These are phyloP conservation scores for Seira musarum DNA, from an alignment of 2,888 invertebrate genomes.

Conservation along the genomic window DNA sequence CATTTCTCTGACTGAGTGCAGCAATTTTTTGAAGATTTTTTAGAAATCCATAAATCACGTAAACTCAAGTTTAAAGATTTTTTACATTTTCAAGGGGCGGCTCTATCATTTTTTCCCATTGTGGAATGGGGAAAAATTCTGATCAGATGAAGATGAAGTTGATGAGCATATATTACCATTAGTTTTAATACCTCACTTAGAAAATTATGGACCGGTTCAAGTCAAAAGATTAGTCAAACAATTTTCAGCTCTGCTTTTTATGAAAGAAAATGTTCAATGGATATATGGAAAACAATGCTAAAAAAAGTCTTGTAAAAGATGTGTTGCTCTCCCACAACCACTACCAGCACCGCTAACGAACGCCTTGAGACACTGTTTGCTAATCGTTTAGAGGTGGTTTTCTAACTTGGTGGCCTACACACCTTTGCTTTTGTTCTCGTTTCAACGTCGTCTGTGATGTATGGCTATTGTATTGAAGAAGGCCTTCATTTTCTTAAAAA, in stretches of 20 bases:
- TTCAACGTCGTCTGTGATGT: slow-evolving; percentile 39
- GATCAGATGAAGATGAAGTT: slow-evolving; percentile 30
- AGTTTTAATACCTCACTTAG: slow-evolving; percentile 33
- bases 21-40: background rate
- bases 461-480: slow-evolving; percentile 9
- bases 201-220: slow-evolving; percentile 51
- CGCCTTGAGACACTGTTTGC: slow-evolving; percentile 16
- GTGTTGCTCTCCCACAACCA: background rate
- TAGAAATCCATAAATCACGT: slow-evolving; percentile 31
- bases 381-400: slow-evolving; percentile 20
- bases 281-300: no score
- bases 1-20: background rate
- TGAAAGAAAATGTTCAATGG: no score
- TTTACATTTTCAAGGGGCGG: slow-evolving; percentile 24
- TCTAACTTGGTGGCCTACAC: slow-evolving; percentile 40
- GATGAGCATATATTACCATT: slow-evolving; percentile 42
- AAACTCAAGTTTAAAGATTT: background rate
- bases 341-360: background rate
- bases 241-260: no score
- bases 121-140: slow-evolving; percentile 20
- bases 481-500: background rate
- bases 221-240: background rate
- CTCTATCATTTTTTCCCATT: slow-evolving; percentile 21
- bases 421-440: slow-evolving; percentile 27
- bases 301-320: no score